Evolutionary conservation across 2,113 vertebrate species (phyloP).

Genomic region (Motacilla tschutschensis): DNA sequence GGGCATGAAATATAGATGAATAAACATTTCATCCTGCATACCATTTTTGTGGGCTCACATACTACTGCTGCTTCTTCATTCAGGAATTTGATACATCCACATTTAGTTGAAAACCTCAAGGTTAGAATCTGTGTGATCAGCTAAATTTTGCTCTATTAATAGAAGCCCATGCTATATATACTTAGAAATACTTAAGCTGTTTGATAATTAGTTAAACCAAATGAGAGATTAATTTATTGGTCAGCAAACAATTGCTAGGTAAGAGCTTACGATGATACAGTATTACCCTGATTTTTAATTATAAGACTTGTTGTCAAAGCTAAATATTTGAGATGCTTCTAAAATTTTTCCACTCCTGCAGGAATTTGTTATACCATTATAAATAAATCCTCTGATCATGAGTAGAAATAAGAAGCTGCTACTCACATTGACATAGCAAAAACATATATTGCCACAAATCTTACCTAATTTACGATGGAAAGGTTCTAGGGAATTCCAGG

Average conservation of each 20-base stretch:
- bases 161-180: background rate
- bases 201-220: background rate
- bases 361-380: background rate
- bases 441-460: background rate
- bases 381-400: background rate
- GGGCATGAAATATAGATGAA: background rate
- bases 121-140: background rate
- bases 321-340: slow-evolving; percentile 1
- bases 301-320: background rate
- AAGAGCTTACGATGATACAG: background rate
- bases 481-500: background rate
- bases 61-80: background rate
- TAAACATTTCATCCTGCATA: background rate
- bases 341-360: background rate
- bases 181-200: background rate
- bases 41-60: background rate
- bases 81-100: background rate
- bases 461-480: background rate
- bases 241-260: background rate
- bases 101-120: background rate
- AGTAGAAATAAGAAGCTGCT: background rate
- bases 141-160: background rate
- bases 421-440: background rate
- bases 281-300: background rate
- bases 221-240: background rate